These are phyloP conservation scores for Rhyzopertha dominica DNA, from an alignment of 1,140 invertebrate species.

Conservation along the genomic window DNA sequence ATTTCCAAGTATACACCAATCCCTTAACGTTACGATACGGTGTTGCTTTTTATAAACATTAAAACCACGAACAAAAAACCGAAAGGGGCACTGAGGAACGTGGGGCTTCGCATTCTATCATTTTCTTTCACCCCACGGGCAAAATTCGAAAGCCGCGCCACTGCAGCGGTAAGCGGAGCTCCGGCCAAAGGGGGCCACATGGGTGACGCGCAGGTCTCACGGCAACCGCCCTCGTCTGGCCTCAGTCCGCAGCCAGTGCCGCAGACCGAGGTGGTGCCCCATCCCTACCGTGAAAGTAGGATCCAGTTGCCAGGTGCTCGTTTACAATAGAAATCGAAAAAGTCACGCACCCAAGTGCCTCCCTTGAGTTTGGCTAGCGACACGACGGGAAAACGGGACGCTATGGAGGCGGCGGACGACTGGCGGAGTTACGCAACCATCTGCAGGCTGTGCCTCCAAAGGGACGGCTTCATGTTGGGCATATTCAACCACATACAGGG, in stretches of 20 bases:
- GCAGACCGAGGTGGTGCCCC: slow-evolving; percentile 15
- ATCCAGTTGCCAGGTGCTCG: slow-evolving; percentile 11
- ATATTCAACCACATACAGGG: slow-evolving; percentile 50
- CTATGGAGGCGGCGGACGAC: slow-evolving; percentile 29
- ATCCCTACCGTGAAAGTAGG: slow-evolving; percentile 1
- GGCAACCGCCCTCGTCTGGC: slow-evolving; percentile 13
- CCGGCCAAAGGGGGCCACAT: slow-evolving; percentile 18
- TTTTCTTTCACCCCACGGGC: too few relatives aligned
- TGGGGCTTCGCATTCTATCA: too few relatives aligned
- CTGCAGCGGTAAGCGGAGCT: slow-evolving; percentile 13
- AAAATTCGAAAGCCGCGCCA: slow-evolving; percentile 18
- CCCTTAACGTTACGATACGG: too few relatives aligned
- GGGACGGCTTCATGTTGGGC: slow-evolving; percentile 51
- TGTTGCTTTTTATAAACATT: too few relatives aligned
- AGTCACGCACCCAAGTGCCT: not conserved
- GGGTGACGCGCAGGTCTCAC: slow-evolving; percentile 21
- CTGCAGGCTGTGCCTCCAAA: slow-evolving; percentile 54
- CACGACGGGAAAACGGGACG: slow-evolving; percentile 5
- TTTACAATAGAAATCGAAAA: not conserved
- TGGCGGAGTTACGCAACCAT: slow-evolving; percentile 47
- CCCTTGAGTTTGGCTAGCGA: slow-evolving; percentile 3
- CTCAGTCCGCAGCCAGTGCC: slow-evolving; percentile 7
- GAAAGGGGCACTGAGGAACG: too few relatives aligned
- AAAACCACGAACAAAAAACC: too few relatives aligned
- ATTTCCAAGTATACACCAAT: too few relatives aligned